A percentile compares a stretch with the other conserved stretches of the same genome.
phyloP scores from a whole-genome alignment of 2,888 invertebrate species.

The Melipona bicolor region DNA sequence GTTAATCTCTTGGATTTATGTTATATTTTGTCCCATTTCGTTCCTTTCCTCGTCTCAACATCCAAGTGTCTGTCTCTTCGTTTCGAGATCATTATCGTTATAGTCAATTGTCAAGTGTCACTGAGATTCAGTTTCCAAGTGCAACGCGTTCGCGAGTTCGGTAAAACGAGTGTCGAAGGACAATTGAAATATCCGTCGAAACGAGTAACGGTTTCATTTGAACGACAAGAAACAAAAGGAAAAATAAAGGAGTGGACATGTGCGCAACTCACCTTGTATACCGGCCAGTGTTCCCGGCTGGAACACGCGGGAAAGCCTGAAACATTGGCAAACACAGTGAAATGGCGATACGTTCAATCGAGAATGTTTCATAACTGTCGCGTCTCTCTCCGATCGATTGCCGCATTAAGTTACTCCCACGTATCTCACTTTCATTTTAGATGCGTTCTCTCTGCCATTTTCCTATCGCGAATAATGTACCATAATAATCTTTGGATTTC shows the following conservation, averaged over 20 bases:
- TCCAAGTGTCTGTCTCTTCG: no score
- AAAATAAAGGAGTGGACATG: background rate
- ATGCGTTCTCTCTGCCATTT: background rate
- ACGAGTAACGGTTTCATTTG: background rate
- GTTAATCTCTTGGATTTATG: no score
- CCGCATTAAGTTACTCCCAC: background rate
- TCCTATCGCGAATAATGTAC: background rate
- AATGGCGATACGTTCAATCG: background rate
- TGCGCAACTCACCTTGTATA: constrained; percentile 88
- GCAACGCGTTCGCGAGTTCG: no score
- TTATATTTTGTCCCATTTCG: no score
- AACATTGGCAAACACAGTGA: constrained; percentile 83
- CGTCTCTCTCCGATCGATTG: background rate
- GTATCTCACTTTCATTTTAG: background rate
- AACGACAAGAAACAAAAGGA: background rate
- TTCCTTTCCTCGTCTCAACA: no score
- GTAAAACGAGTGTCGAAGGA: no score
- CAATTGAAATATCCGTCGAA: background rate
- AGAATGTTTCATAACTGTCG: constrained; percentile 1
- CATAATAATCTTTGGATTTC: background rate
- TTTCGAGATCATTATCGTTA: no score
- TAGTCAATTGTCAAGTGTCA: no score
- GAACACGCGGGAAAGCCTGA: constrained; percentile 92
- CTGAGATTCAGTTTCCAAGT: no score
- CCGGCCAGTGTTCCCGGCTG: constrained; percentile 92